A percentile compares a stretch with the other conserved stretches of the same genome.
These are phyloP conservation scores for Arge pagana DNA, from an alignment of 2,888 invertebrate species.

Conservation along the genomic window DNA sequence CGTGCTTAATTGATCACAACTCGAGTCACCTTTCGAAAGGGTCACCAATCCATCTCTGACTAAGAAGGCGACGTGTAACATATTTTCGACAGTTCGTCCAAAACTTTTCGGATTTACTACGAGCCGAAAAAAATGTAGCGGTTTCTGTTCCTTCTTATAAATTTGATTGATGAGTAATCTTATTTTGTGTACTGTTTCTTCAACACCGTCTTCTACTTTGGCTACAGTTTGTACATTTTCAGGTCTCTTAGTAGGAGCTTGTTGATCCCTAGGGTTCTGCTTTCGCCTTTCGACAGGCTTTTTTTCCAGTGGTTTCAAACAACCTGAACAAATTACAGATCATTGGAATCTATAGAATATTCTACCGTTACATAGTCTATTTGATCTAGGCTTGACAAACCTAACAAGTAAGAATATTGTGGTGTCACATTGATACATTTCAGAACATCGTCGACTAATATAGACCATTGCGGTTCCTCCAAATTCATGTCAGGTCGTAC, in stretches of 20 bases:
- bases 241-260: constrained; percentile 59
- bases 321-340: constrained; percentile 10
- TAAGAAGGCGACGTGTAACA: constrained; percentile 69
- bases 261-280: constrained; percentile 44
- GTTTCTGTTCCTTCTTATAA: constrained; percentile 55
- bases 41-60: constrained; percentile 63
- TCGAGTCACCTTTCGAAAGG: constrained; percentile 59
- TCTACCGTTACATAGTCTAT: constrained; percentile 1
- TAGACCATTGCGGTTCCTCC: constrained; percentile 40
- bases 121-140: constrained; percentile 65
- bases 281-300: constrained; percentile 28
- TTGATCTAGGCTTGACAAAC: constrained; percentile 32
- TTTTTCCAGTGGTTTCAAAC: constrained; percentile 15
- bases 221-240: constrained; percentile 61
- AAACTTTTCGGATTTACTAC: constrained; percentile 67
- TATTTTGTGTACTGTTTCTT: constrained; percentile 63
- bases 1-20: not conserved
- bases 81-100: constrained; percentile 67
- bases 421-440: constrained; percentile 38
- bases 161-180: constrained; percentile 58
- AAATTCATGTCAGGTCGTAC: constrained; percentile 24
- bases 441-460: constrained; percentile 36
- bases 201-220: constrained; percentile 63
- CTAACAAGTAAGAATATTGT: constrained; percentile 38
- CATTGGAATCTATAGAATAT: not conserved